Percentiles rank a stretch among this genome's conserved stretches.
phyloP scores from a whole-genome alignment of 2,797 vertebrate genomes.

The Protosalanx chinensis region DNA sequence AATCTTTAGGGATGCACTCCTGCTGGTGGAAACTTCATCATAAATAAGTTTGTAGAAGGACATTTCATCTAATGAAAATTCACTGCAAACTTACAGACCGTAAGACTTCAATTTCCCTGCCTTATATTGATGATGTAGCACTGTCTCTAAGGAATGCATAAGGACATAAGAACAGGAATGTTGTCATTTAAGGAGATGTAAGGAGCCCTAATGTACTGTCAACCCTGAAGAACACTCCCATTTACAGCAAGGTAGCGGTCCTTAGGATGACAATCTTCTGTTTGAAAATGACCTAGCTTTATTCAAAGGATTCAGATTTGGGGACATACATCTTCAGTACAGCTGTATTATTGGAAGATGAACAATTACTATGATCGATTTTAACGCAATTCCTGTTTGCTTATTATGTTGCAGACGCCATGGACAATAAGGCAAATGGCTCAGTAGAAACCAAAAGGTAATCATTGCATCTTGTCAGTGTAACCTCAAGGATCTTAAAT shows the following conservation, averaged over 20 bases:
- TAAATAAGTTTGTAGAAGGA: slow-evolving; percentile 45
- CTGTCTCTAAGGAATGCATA: background rate
- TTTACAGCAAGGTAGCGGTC: no score
- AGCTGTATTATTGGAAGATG: no score
- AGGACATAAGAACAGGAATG: background rate
- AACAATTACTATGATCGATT: background rate
- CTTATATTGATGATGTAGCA: background rate
- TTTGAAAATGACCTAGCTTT: no score
- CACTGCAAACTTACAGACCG: slow-evolving; percentile 53
- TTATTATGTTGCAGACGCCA: slow-evolving; percentile 70
- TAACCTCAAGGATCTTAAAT: background rate
- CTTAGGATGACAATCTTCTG: no score
- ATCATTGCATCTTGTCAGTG: slow-evolving; percentile 39
- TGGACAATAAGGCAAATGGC: slow-evolving; percentile 97
- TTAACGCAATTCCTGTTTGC: background rate
- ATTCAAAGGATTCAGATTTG: no score
- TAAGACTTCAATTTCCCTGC: slow-evolving; percentile 40
- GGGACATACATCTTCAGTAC: no score
- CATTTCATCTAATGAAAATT: slow-evolving; percentile 69
- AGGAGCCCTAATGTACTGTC: no score
- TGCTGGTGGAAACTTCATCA: slow-evolving; percentile 46
- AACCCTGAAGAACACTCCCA: no score
- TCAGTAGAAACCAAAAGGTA: slow-evolving; percentile 93
- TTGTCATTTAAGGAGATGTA: background rate
- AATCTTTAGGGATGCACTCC: slow-evolving; percentile 42